Evolutionary conservation across 2,888 invertebrate genomes (phyloP), one percentile per base, ranked within the genome.

Genomic region (Eudemis profundana): DNA sequence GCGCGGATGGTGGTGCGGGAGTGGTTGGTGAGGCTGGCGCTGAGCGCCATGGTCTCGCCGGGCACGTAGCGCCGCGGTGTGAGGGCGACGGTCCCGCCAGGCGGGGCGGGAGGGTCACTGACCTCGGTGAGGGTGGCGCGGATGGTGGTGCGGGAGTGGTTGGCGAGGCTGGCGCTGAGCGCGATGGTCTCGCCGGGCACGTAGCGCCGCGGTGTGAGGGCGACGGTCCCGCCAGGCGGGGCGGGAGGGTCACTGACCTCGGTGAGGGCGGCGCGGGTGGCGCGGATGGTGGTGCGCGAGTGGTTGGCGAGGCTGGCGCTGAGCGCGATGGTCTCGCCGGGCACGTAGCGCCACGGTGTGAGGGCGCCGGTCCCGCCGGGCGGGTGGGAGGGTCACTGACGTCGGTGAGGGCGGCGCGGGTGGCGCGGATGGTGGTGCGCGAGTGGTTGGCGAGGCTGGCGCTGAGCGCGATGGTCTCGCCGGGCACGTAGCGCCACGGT

Each of bases 381-480:
- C 42, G 8, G 2, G 17, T 21, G 19, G 42, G 2, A 15, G 23
- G 50, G 10, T 14, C 17, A 97, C 47, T 4, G n/a, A 56, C 66
- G 61, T 67, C 67, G 3, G 67, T 90, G 66, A 98, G 93, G 8
- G 97, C 96, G 0, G 98, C 98, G 82, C 96, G 94, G 5, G 98
- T 97, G 69, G 95, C 94, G 84, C 96, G 96, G 8, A 36, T 8
- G 12, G 36, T 36, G 36, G 12, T 36, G 36, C 36, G 36, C n/a
- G 36, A 36, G 36, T n/a, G 36, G 36, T 36, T 36, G 36, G 36
- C 36, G 36, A 36, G 36, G 12, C 12, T n/a, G 36, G 36, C 36
- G 36, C 15, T 15, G 7, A 21, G 21, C 46, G 21, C 17, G 46
- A 15, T 19, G 17, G 17, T 15, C 21, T 8, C 12, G n/a, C 36